phyloP scores from a whole-genome alignment of 2,888 invertebrate species.

The Drosophila mettleri region DNA sequence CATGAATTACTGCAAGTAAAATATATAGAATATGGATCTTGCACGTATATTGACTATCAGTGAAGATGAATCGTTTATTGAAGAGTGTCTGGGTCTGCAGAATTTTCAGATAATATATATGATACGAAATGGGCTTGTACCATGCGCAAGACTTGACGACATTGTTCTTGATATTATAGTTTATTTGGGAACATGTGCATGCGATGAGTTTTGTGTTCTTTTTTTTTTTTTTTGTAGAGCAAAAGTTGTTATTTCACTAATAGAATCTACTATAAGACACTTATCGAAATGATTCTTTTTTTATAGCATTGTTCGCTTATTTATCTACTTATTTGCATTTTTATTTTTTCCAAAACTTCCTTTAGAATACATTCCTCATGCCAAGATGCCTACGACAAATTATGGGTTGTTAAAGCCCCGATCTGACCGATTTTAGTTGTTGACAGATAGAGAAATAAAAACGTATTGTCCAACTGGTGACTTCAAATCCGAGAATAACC shows the following conservation, averaged over 20 bases:
- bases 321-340: no score
- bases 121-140: conserved; percentile 92
- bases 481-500: no score
- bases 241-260: conserved; percentile 91
- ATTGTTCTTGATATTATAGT: conserved; percentile 94
- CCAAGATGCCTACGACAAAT: no score
- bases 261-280: conserved; percentile 95
- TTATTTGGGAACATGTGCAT: conserved; percentile 93
- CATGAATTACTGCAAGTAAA: conserved; percentile 92
- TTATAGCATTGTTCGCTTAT: no score
- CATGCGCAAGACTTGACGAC: conserved; percentile 89
- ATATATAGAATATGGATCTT: conserved; percentile 95
- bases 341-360: no score
- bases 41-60: conserved; percentile 93
- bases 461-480: no score
- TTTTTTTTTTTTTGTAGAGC: conserved; percentile 93
- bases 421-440: no score
- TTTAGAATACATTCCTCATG: no score
- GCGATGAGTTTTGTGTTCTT: conserved; percentile 93
- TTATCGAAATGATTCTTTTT: conserved; percentile 99
- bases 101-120: conserved; percentile 95
- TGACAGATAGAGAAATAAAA: no score
- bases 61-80: conserved; percentile 92
- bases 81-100: conserved; percentile 96
- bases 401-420: no score